A percentile compares a stretch with the other conserved stretches of the same genome.
phyloP scores from a whole-genome alignment of 2,888 invertebrate species.

The Protodeltote pygarga region DNA sequence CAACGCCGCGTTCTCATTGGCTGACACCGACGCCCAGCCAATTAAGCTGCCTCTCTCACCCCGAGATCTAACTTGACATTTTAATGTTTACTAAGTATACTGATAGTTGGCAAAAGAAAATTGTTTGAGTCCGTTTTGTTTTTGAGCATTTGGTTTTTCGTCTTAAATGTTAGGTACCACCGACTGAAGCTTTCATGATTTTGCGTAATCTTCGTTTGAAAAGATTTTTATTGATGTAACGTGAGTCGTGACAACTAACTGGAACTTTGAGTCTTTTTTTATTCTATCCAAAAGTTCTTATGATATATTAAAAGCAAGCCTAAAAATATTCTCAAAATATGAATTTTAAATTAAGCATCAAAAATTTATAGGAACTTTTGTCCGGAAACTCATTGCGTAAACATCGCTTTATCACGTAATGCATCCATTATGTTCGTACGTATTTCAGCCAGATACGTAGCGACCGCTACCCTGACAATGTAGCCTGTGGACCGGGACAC shows the following conservation, averaged over 20 bases:
- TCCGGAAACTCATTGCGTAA: constrained; percentile 9
- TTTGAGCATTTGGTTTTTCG: constrained; percentile 12
- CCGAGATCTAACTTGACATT: constrained; percentile 80
- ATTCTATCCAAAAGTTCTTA: no score
- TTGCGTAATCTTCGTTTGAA: no score
- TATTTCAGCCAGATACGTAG: constrained; percentile 76
- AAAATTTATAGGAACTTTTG: not conserved
- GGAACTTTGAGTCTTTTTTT: no score
- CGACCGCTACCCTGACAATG: constrained; percentile 82
- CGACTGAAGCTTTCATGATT: no score
- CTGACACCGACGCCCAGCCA: constrained; percentile 74
- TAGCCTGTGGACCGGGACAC: constrained; percentile 87
- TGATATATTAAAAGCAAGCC: no score
- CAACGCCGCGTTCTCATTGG: constrained; percentile 71
- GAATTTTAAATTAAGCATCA: not conserved
- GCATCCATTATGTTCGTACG: constrained; percentile 66
- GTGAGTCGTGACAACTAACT: no score
- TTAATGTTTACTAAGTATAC: constrained; percentile 80
- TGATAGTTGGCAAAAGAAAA: constrained; percentile 54
- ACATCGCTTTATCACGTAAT: constrained; percentile 50
- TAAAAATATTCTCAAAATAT: no score
- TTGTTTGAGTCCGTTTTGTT: constrained; percentile 31
- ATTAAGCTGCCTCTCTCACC: constrained; percentile 76
- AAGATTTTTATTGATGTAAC: no score
- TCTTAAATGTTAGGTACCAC: not conserved